These are phyloP conservation scores for Tupiocoris notatus DNA, from an alignment of 2,888 invertebrate genomes.

Conservation along the genomic window DNA sequence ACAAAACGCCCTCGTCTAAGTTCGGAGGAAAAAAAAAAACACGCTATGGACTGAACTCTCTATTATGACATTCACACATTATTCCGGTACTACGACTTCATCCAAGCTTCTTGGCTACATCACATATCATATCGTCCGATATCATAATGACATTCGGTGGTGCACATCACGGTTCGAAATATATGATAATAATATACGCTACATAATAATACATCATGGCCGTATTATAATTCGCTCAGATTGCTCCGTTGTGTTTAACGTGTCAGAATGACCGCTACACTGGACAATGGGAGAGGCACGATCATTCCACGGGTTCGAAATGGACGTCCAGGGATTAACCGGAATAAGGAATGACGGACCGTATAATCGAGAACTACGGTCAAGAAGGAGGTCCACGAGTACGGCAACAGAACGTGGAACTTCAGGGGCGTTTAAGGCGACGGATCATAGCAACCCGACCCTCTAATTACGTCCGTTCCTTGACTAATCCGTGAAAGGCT, in stretches of 20 bases:
- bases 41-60: too few relatives aligned
- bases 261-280: neutral
- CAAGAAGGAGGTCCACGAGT: neutral
- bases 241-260: neutral
- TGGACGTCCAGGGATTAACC: neutral
- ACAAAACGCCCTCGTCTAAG: too few relatives aligned
- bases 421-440: neutral
- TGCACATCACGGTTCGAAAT: too few relatives aligned
- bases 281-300: neutral
- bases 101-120: too few relatives aligned
- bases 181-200: too few relatives aligned
- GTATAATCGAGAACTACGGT: neutral
- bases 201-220: too few relatives aligned
- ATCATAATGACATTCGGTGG: neutral
- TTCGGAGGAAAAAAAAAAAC: too few relatives aligned
- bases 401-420: neutral
- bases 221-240: too few relatives aligned
- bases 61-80: too few relatives aligned
- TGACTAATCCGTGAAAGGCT: neutral
- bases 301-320: neutral
- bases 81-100: too few relatives aligned
- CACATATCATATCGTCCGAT: neutral
- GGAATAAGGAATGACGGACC: neutral
- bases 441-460: neutral
- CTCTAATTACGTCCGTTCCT: neutral